Conservation (phyloP, 2,797 vertebrate genomes). For the Sparidentex hasta region DNA sequence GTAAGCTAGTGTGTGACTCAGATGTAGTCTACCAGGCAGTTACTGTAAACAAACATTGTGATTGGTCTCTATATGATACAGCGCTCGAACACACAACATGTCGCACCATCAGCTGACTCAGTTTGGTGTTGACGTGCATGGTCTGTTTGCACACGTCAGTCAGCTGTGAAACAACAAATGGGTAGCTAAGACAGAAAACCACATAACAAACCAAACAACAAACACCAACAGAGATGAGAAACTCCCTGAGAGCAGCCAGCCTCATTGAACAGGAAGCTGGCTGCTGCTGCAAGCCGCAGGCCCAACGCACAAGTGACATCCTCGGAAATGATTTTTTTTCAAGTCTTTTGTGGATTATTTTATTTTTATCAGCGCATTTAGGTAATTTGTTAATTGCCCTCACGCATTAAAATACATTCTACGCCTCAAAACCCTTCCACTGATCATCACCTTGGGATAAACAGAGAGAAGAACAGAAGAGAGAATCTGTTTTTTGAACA, state of each 20-base stretch:
- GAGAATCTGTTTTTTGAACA: background rate
- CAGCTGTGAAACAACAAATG: conserved; percentile 9
- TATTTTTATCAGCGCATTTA: background rate
- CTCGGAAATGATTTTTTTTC: background rate
- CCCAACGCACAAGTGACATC: background rate
- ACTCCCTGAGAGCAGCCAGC: conserved; percentile 45
- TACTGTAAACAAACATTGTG: too few species aligned
- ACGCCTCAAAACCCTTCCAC: background rate
- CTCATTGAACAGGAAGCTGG: conserved; percentile 52
- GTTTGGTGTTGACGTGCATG: conserved; percentile 31
- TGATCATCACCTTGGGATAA: background rate
- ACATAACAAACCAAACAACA: conserved; percentile 45
- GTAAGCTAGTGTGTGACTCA: too few species aligned
- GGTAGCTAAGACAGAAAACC: conserved; percentile 49
- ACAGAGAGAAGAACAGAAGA: too few species aligned
- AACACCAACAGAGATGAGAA: conserved; percentile 44
- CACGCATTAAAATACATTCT: background rate
- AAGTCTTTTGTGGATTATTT: background rate
- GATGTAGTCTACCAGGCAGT: too few species aligned
- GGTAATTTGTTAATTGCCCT: background rate
- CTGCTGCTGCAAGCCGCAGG: conserved; percentile 10
- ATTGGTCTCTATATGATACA: background rate
- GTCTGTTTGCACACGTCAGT: conserved; percentile 41
- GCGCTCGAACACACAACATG: background rate
- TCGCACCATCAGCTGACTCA: conserved; percentile 35